Percentiles rank a stretch among this genome's conserved stretches.
These are phyloP conservation scores for Nannoperca australis DNA, from an alignment of 2,797 vertebrate species.

Conservation along the genomic window DNA sequence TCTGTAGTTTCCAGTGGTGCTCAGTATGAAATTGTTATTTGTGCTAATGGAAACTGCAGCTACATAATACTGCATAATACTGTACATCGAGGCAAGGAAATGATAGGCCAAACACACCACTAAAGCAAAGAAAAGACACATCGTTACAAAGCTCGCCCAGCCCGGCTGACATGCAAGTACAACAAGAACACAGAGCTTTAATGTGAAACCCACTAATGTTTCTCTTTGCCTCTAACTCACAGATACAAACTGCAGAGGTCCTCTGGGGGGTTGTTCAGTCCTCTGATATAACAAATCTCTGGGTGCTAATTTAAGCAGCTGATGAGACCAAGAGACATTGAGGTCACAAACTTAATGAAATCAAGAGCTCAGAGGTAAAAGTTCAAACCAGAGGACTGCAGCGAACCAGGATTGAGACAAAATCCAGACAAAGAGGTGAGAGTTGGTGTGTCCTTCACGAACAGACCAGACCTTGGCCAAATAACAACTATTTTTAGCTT, in stretches of 20 bases:
- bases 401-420: constrained; percentile 72
- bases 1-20: constrained; percentile 40
- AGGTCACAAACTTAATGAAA: constrained; percentile 15
- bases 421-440: constrained; percentile 70
- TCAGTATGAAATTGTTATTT: constrained; percentile 18
- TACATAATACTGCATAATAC: constrained; percentile 17
- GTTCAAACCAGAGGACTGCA: constrained; percentile 68
- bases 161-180: constrained; percentile 72
- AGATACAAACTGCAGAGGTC: constrained; percentile 64
- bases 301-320: constrained; percentile 22
- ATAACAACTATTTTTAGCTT: constrained; percentile 25
- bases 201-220: constrained; percentile 39
- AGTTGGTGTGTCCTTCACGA: constrained; percentile 51
- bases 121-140: constrained; percentile 58
- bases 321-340: constrained; percentile 14
- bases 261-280: constrained; percentile 70
- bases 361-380: constrained; percentile 32
- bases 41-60: constrained; percentile 35
- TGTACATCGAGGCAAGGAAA: constrained; percentile 42
- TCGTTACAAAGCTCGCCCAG: constrained; percentile 53
- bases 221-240: constrained; percentile 42
- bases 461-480: constrained; percentile 74
- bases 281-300: constrained; percentile 65
- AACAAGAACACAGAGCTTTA: constrained; percentile 56
- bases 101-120: constrained; percentile 54